Base-by-base conservation (phyloP, 2,797 vertebrate genomes). In the Neoniphon sammara region DNA sequence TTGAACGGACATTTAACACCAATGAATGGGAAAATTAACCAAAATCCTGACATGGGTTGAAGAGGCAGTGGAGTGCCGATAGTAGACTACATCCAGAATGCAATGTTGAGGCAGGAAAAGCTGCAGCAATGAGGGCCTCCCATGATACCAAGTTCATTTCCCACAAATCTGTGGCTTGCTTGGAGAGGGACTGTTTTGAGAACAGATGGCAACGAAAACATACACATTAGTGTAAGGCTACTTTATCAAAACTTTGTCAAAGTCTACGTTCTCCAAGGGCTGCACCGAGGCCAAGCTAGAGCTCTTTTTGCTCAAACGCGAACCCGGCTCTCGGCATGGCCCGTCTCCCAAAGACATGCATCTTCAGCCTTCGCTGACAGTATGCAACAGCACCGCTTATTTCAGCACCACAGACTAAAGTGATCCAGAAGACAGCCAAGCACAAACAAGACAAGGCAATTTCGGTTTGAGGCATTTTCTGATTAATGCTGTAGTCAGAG, bases 131-230 rank as follows among this genome's bases (percentile, higher is more conserved):
- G 21, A 8, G 46, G 49, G 30, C n/a, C 62, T 52, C 44, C n/a
- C 55, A 17, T 3, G 21, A 17, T 39, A 39, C 44, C 8, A 14
- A 2, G 21, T 42, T 9, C 0, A 60, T n/a, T 39, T 55, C 39
- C 42, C 14, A 42, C 3, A 56, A 63, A 49, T 49, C 46, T 20
- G 25, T 12, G n/a, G 34, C n/a, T 62, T 34, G 18, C 27, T 31
- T 27, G 14, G 12, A 21, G 31, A 39, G 20, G 57, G 57, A 4
- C 21, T 50, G 21, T 39, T 70, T 52, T 39, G 31, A 60, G 20
- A 60, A 54, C 55, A 8, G 57, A n/a, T 20, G 52, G 71, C 44
- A 31, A 58, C 59, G 14, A 12, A 61, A 75, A 54, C 15, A 63
- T 44, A 68, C 66, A 62, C 31, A 59, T 65, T 20, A 49, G 53